Evolutionary conservation across 1,140 invertebrate genomes (phyloP).

Genomic region (Pinna nobilis): DNA sequence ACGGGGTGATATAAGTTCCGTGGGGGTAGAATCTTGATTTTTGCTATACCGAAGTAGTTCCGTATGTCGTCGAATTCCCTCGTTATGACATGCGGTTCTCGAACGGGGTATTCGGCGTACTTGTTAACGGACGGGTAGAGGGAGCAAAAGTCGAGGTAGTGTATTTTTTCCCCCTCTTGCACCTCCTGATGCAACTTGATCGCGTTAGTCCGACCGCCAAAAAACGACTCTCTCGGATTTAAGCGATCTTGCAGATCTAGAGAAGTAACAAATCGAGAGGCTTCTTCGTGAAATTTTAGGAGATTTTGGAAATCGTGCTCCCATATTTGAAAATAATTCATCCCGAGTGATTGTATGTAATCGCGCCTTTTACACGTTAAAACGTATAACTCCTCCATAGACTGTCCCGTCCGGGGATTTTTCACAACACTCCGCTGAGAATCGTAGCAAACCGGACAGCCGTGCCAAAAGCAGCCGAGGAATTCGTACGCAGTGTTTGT

Average conservation of each 20-base stretch:
- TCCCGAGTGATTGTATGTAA: constrained; percentile 15
- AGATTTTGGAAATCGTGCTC: constrained; percentile 25
- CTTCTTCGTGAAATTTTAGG: constrained; percentile 4
- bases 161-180: constrained; percentile 63
- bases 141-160: constrained; percentile 69
- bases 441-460: constrained; percentile 5
- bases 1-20: constrained; percentile 1
- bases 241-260: constrained; percentile 34
- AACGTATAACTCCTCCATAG: constrained; percentile 36
- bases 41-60: constrained; percentile 21
- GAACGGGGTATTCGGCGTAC: constrained; percentile 65
- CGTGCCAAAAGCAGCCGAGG: background rate
- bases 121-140: constrained; percentile 62
- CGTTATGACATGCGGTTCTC: constrained; percentile 67
- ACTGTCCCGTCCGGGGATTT: background rate
- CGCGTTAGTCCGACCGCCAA: constrained; percentile 68
- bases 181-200: constrained; percentile 57
- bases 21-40: constrained; percentile 11
- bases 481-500: constrained; percentile 16
- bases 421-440: background rate
- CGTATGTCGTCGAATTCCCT: constrained; percentile 24
- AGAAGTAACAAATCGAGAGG: constrained; percentile 18
- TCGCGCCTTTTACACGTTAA: constrained; percentile 22
- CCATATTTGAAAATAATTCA: constrained; percentile 39
- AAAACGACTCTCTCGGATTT: constrained; percentile 63